Conservation (phyloP, 2,888 invertebrate genomes). For the Sepiola atlantica region DNA sequence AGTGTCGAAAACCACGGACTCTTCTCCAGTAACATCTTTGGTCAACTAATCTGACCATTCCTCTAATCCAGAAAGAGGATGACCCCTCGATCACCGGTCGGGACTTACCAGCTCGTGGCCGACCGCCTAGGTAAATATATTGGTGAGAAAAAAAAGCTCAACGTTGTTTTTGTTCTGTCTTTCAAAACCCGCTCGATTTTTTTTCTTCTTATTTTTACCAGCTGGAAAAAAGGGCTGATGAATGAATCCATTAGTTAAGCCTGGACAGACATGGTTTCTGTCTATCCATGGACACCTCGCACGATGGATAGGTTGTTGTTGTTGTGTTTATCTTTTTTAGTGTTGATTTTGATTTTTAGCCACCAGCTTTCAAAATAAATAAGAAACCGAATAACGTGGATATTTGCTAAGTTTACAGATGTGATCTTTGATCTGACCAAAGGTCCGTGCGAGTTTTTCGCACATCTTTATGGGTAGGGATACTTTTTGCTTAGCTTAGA, state of each 20-base stretch:
- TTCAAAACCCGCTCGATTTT: background rate
- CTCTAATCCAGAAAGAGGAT: background rate
- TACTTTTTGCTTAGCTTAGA: background rate
- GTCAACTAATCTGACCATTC: background rate
- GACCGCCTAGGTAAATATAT: constrained; percentile 32
- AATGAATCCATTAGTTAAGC: background rate
- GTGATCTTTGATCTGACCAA: constrained; percentile 1
- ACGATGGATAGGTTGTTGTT: background rate
- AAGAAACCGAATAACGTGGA: background rate
- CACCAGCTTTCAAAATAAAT: background rate
- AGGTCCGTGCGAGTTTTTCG: background rate
- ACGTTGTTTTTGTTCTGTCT: background rate
- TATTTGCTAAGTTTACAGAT: background rate
- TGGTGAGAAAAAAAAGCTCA: background rate
- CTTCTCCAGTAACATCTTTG: background rate
- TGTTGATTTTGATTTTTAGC: background rate
- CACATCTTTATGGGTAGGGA: background rate
- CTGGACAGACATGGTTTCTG: background rate
- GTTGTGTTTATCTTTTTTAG: too few species aligned
- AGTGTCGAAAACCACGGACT: background rate
- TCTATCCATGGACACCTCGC: background rate
- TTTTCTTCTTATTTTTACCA: background rate
- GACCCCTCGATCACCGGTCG: constrained; percentile 32
- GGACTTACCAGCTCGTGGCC: background rate
- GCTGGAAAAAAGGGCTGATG: background rate